Evolutionary conservation across 2,888 invertebrate species (phyloP).

Genomic region (Trissolcus brochymenae): DNA sequence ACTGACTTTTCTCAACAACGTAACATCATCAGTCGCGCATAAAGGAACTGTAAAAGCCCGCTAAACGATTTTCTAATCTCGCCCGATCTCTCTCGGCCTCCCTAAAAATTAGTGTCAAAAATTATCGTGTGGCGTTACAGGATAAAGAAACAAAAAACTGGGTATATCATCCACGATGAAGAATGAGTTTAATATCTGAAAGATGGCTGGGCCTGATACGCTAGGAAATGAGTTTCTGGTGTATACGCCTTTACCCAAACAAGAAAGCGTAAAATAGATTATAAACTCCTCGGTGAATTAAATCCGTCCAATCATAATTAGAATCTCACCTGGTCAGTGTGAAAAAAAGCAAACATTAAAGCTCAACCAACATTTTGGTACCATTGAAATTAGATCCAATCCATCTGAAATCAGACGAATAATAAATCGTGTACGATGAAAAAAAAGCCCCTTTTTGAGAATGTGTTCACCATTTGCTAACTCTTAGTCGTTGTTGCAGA

Average conservation of each 20-base stretch:
- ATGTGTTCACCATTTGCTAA: conserved; percentile 68
- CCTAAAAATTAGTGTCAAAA: too few species aligned
- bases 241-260: too few species aligned
- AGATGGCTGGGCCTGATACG: too few species aligned
- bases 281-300: conserved; percentile 6
- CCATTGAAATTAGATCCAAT: conserved; percentile 5
- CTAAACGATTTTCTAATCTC: conserved; percentile 7
- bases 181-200: not conserved
- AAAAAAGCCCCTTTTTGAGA: too few species aligned
- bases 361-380: not conserved
- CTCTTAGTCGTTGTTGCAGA: conserved; percentile 75
- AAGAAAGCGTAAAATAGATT: too few species aligned
- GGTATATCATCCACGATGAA: not conserved
- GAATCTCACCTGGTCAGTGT: conserved; percentile 15
- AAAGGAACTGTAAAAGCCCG: too few species aligned
- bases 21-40: too few species aligned
- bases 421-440: too few species aligned
- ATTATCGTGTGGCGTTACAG: too few species aligned
- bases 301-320: conserved; percentile 19
- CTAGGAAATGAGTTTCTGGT: too few species aligned
- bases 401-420: too few species aligned
- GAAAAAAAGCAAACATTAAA: conserved; percentile 7
- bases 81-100: conserved; percentile 3
- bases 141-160: too few species aligned
- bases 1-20: conserved; percentile 22